Conservation (phyloP, 1,140 invertebrate genomes). For the Pogonognathellus flavescens region DNA sequence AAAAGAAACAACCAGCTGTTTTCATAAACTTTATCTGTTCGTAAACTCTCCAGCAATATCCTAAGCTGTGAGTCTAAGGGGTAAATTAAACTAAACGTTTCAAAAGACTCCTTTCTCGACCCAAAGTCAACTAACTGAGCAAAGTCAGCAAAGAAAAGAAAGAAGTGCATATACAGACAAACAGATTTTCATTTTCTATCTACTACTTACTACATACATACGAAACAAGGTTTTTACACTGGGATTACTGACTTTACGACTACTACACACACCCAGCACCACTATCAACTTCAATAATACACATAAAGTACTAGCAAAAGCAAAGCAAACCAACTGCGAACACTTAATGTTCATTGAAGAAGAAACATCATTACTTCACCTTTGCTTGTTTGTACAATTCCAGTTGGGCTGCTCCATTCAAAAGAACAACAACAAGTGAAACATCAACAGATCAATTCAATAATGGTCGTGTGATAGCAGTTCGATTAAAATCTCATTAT, state of each 20-base stretch:
- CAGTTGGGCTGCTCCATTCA: neutral
- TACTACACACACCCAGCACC: neutral
- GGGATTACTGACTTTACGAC: constrained; percentile 12
- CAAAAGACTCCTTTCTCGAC: constrained; percentile 18
- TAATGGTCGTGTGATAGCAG: neutral
- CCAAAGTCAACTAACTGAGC: constrained; percentile 14
- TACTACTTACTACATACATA: constrained; percentile 3
- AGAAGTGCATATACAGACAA: constrained; percentile 45
- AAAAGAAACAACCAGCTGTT: constrained; percentile 69
- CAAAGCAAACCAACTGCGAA: neutral
- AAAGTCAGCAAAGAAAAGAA: constrained; percentile 37
- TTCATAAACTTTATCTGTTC: constrained; percentile 68
- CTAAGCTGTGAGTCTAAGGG: constrained; percentile 32
- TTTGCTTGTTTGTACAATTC: constrained; percentile 28
- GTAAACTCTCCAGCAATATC: constrained; percentile 56
- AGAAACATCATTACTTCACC: constrained; percentile 11
- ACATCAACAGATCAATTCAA: neutral
- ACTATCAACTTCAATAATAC: neutral
- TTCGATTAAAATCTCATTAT: constrained; percentile 10
- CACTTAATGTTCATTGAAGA: constrained; percentile 28
- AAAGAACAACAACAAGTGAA: neutral
- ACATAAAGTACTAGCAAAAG: neutral
- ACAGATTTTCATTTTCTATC: constrained; percentile 41
- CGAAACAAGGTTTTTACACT: constrained; percentile 39
- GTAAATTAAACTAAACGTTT: constrained; percentile 41